Evolutionary conservation across 1,140 invertebrate species (phyloP), one percentile per base, ranked within the genome.

Genomic region (Meloidogyne floridensis): DNA sequence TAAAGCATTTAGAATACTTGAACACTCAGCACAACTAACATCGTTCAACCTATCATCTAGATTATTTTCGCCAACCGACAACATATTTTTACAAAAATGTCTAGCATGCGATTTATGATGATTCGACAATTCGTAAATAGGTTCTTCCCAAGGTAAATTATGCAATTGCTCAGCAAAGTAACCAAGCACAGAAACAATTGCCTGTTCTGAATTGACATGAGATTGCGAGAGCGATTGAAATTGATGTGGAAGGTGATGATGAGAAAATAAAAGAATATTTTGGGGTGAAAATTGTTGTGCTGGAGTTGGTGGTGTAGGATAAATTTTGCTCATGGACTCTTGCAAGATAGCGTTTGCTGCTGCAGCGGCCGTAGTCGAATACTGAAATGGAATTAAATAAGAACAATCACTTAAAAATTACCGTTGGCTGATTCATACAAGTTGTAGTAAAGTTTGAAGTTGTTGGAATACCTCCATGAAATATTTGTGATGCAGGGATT

Each of bases 251-350:
- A 71, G 77, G 8, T 79, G 20, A 65, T 80, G 69, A 13, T 59
- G 71, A 15, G 81, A 43, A 32, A 43, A 70, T 3, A 82, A 53
- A 18, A 82, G 69, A 18, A 83, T 83, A 81, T 85, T 85, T 75
- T 85, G 82, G 8, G 84, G 84, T 8, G 85, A 87, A 65, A 87
- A 85, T 47, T 85, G 84, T 56, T 85, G 84, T 83, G 87, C 86
- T 15, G 84, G 84, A 13, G 84, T 85, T 32, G 84, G 84, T 9
- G 84, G 84, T 11, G 84, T 85, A 9, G 84, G 84, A 59, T 85
- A 85, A n/a, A 85, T 85, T n/a, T 85, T 79, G 18, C 47, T 74
- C 54, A 85, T 56, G 2, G 85, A 84, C 32, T 85, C 81, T 9
- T 82, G 81, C 10, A 72, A 69, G 18, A 79, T 72, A 32, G 54